Base-by-base conservation (phyloP, 2,113 vertebrate genomes). In the Lycaon pictus region DNA sequence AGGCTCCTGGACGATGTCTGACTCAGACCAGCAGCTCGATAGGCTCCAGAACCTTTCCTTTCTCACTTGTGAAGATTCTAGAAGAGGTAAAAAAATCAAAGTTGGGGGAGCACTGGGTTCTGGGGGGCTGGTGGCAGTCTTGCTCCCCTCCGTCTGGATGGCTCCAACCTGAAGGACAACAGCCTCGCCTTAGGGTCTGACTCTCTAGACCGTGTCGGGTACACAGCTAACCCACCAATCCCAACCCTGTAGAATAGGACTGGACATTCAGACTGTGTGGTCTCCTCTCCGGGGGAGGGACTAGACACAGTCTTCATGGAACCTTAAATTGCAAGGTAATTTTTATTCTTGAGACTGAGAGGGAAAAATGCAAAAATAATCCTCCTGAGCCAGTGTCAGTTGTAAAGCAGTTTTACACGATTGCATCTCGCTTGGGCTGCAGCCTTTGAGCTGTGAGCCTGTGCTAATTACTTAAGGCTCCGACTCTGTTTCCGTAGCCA, bases 271-370 rank as follows among this genome's bases (percentile, higher is more conserved):
- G 3, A 58, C 80, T 86, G 77, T 12, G 37, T n/a, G 67, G 1
- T 67, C 62, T 86, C 17, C 17, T 93, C 15, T 58, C 69, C 58
- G 51, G 16, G 4, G 19, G 62, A 15, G 83, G 23, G 88, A 29
- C 76, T 55, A 62, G 55, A 27, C 11, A 27, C 7, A 32, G 1
- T 58, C 69, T 86, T 92, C 15, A 51, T 72, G 13, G 6, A 63
- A 63, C 19, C 48, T 84, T 56, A 67, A 43, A n/a, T 37, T 71
- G 56, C 15, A 81, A 76, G 19, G 5, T 15, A 43, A 53, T 89
- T 96, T 96, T 58, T 88, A 65, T 72, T 69, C 29, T 89, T 79
- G 35, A 83, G 79, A 62, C 13, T 20, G 43, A 79, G 35, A 32
- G 56, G 48, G 16, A 56, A 74, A 62, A 84, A 74, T 79, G 43